Evolutionary conservation across 2,113 vertebrate genomes (phyloP), one percentile per base, ranked within the genome.

Genomic region (Promerops cafer): DNA sequence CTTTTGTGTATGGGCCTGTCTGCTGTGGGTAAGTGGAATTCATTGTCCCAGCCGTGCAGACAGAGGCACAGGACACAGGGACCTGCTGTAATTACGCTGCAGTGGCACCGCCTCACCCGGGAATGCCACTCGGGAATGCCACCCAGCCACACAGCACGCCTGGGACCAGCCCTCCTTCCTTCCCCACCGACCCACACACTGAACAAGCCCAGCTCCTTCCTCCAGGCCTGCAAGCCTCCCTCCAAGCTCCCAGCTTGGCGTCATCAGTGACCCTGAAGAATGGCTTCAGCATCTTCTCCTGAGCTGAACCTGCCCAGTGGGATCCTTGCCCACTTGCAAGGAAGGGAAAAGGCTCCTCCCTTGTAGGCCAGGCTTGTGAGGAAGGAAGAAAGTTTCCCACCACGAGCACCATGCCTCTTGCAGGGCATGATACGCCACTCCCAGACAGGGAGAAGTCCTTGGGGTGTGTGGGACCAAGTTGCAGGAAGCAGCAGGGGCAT

Each of bases 361-460:
- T 7, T 1, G 2, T 13, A 30, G 54, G 19, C 64, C 50, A 82
- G 52, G 40, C 40, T 74, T 3, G 0, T 15, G 31, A 56, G 54
- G 47, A 45, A 42, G 33, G 28, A 39, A 40, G 26, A 14, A 33
- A 53, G 28, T 31, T 56, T 11, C 50, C 49, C 28, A 12, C 33
- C 27, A 65, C 0, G 6, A 35, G 47, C 61, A 45, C 0, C 5
- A 13, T 69, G 30, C 9, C 30, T 42, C 5, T 0, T 24, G 74
- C 33, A 90, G 40, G 61, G 40, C 40, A 49, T 4, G 35, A 47
- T 16, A 4, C 1, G 1, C 59, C 20, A 8, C 0, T 1, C 9
- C 31, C 44, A 64, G 77, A 11, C 59, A 39, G 54, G n/a, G 12
- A 60, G 33, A 14, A 12, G 31, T 28, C 42, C 39, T 17, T 54